Percentiles rank a stretch among this genome's conserved stretches.
These are phyloP conservation scores for Spilarctia lutea DNA, from an alignment of 2,888 invertebrate genomes.

Conservation along the genomic window DNA sequence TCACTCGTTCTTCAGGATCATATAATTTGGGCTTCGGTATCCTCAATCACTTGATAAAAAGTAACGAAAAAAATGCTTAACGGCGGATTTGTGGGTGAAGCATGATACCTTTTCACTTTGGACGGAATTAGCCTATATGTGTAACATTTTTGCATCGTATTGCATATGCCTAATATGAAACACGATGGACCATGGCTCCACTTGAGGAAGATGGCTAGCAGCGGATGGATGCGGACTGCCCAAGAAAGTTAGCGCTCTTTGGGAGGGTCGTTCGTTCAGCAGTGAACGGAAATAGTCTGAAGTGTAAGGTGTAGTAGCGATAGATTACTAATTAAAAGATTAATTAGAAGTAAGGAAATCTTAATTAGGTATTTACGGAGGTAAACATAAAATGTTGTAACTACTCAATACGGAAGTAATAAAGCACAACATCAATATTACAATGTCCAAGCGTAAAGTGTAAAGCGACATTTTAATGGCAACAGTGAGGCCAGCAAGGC, in stretches of 20 bases:
- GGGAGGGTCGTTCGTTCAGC: too few species aligned
- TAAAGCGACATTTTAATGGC: slow-evolving; percentile 52
- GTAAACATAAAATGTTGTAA: slow-evolving; percentile 43
- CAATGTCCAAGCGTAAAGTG: slow-evolving; percentile 46
- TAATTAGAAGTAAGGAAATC: background rate
- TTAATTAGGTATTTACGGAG: slow-evolving; percentile 21
- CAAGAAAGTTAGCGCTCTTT: too few species aligned
- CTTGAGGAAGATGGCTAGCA: too few species aligned
- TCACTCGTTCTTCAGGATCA: background rate
- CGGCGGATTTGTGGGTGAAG: background rate
- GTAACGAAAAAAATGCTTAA: background rate
- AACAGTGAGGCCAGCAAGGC: slow-evolving; percentile 38
- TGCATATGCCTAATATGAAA: too few species aligned
- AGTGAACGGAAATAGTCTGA: too few species aligned
- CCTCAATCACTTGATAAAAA: background rate
- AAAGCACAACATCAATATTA: slow-evolving; percentile 56
- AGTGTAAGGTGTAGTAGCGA: background rate
- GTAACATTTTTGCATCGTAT: too few species aligned
- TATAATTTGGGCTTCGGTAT: background rate
- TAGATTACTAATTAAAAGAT: background rate
- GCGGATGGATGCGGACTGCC: too few species aligned
- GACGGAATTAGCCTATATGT: background rate
- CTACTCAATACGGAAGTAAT: slow-evolving; percentile 50
- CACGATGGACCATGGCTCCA: too few species aligned
- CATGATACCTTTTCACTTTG: accelerated